A percentile compares a stretch with the other conserved stretches of the same genome.
Evolutionary conservation across 2,113 vertebrate species (phyloP).

Genomic region (Sisor rabdophorus): DNA sequence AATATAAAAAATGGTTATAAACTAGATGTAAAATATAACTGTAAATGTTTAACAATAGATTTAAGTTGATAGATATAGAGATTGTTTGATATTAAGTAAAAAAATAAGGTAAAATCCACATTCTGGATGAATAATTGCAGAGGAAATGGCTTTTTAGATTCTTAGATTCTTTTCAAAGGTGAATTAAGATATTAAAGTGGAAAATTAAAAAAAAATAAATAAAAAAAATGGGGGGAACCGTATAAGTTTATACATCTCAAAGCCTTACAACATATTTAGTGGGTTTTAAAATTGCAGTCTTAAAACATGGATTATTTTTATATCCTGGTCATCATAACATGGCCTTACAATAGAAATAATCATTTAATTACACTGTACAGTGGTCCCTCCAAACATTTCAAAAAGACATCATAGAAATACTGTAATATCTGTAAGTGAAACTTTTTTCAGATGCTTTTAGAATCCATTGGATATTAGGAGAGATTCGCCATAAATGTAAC

Average conservation of each 20-base stretch:
- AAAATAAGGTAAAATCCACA: background rate
- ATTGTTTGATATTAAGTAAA: background rate
- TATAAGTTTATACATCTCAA: background rate
- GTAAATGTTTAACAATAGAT: too few species aligned
- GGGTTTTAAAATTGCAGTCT: background rate
- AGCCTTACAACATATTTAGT: background rate
- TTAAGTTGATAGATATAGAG: too few species aligned
- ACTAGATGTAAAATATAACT: background rate
- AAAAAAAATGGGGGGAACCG: too few species aligned
- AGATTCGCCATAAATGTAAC: background rate
- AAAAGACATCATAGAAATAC: slow-evolving; percentile 7
- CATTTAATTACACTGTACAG: background rate
- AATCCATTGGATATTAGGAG: background rate
- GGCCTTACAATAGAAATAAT: background rate
- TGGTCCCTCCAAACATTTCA: background rate
- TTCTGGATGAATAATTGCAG: background rate
- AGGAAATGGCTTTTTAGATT: background rate
- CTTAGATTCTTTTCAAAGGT: too few species aligned
- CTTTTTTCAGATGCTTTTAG: background rate
- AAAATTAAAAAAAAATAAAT: too few species aligned
- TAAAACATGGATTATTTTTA: background rate
- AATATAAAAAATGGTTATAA: background rate
- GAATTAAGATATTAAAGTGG: too few species aligned
- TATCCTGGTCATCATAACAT: slow-evolving; percentile 1
- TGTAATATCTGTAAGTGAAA: background rate